Conservation (phyloP, 2,888 invertebrate species). For the Polydrusus tereticollis region DNA sequence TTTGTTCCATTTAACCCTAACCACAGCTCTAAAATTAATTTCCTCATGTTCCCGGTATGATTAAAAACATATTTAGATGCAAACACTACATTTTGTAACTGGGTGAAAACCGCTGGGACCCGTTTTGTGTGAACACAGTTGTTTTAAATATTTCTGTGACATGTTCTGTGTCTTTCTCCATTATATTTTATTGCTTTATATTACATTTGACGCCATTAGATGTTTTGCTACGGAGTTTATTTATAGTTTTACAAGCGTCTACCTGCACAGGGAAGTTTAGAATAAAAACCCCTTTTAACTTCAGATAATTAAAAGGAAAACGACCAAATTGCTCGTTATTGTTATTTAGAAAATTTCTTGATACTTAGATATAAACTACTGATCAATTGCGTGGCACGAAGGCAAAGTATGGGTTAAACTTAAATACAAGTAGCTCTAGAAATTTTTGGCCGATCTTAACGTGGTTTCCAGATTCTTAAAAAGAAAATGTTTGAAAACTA, state of each 20-base stretch:
- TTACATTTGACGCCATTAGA: neutral
- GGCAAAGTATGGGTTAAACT: too few species aligned
- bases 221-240: neutral
- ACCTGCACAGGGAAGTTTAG: too few species aligned
- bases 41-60: neutral
- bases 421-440: too few species aligned
- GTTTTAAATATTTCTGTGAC: neutral
- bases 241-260: neutral
- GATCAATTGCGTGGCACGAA: too few species aligned
- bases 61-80: neutral
- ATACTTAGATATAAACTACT: too few species aligned
- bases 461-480: too few species aligned
- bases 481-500: too few species aligned
- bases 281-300: too few species aligned
- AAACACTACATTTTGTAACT: neutral
- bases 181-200: neutral
- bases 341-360: too few species aligned
- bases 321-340: too few species aligned
- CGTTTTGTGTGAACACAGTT: constrained; percentile 1
- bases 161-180: neutral
- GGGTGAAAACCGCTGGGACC: neutral
- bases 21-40: constrained; percentile 11
- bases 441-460: too few species aligned
- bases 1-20: neutral
- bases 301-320: too few species aligned